These are phyloP conservation scores for Leptinotarsa peninsularis DNA, from an alignment of 2,888 invertebrate genomes.

Conservation along the genomic window DNA sequence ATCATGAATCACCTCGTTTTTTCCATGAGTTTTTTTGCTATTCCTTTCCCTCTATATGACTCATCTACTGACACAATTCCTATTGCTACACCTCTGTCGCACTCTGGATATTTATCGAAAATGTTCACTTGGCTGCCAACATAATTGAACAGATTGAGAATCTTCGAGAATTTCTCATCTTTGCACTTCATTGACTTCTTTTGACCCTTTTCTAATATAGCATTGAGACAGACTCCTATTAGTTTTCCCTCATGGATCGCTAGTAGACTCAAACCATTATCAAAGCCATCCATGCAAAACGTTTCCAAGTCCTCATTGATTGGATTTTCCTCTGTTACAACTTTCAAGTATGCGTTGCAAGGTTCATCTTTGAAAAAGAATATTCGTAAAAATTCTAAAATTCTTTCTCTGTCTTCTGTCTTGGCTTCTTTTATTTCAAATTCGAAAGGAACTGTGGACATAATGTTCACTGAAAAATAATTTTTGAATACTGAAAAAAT, in stretches of 20 bases:
- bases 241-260: constrained; percentile 72
- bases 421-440: constrained; percentile 64
- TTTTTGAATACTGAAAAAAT: neutral
- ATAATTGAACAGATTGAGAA: constrained; percentile 71
- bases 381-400: constrained; percentile 69
- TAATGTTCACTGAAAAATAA: neutral
- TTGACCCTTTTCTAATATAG: constrained; percentile 44
- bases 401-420: constrained; percentile 66
- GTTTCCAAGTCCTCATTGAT: constrained; percentile 75
- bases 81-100: constrained; percentile 71
- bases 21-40: constrained; percentile 73
- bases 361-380: constrained; percentile 82
- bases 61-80: constrained; percentile 77
- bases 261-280: constrained; percentile 74
- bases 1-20: constrained; percentile 69
- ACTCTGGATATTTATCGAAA: constrained; percentile 71
- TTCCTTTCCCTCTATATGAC: constrained; percentile 75
- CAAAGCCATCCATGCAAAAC: constrained; percentile 70
- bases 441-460: constrained; percentile 5
- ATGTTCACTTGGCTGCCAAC: constrained; percentile 71
- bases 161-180: constrained; percentile 73
- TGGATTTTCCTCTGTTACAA: constrained; percentile 72
- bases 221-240: constrained; percentile 62
- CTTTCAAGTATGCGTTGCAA: constrained; percentile 72
- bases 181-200: constrained; percentile 50